Evolutionary conservation across 2,113 vertebrate genomes (phyloP).

Genomic region (Gallinago media): DNA sequence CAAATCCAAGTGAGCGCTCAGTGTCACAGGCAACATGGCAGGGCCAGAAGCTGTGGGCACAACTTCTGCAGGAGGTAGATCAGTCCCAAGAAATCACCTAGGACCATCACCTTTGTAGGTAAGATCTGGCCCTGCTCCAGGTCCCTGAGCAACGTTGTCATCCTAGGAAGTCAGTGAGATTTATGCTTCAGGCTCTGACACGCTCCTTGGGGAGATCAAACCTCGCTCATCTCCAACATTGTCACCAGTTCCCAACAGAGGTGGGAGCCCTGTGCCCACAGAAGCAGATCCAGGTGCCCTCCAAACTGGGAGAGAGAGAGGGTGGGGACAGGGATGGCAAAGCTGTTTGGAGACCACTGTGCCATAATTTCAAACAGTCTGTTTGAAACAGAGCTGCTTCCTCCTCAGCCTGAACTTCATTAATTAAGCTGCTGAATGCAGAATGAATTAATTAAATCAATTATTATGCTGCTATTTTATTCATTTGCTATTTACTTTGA

Average conservation of each 20-base stretch:
- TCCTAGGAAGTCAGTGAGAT: rapidly evolving
- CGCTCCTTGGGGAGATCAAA: not conserved
- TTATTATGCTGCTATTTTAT: constrained; percentile 1
- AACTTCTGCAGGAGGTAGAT: not conserved
- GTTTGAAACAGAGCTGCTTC: not conserved
- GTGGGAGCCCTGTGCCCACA: not conserved
- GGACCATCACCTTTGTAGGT: not conserved
- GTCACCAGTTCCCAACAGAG: not conserved
- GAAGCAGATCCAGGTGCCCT: not conserved
- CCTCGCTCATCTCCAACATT: not conserved
- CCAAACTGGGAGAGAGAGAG: not conserved
- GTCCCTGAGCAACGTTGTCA: not conserved
- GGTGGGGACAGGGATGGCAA: not conserved
- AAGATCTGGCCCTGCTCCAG: not conserved
- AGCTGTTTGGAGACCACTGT: not conserved
- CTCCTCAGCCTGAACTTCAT: not conserved
- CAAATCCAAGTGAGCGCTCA: not conserved
- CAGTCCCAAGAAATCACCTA: not conserved
- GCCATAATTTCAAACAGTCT: not conserved
- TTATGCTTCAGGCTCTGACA: not conserved
- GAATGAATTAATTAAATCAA: constrained; percentile 28
- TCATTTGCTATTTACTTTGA: not conserved
- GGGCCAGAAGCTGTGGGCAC: not conserved
- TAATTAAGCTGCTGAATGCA: not conserved
- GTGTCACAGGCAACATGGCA: rapidly evolving